Conservation (phyloP, 1,140 invertebrate species). For the Wasmannia auropunctata region DNA sequence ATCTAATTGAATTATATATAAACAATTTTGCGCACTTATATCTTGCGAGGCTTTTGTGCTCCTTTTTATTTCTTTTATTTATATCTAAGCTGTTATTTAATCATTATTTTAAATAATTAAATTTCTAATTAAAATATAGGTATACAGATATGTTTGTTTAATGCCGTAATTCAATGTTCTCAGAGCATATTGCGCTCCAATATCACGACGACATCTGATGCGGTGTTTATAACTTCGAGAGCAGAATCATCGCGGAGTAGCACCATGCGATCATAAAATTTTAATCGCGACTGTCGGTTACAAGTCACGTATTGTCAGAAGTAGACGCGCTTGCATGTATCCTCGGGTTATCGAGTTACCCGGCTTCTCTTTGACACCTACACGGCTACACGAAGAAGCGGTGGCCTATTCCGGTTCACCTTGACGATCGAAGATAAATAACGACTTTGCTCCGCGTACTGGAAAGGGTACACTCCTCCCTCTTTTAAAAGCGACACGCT, state of each 20-base stretch:
- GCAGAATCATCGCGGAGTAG: neutral
- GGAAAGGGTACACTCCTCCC: conserved; percentile 70
- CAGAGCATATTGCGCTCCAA: neutral
- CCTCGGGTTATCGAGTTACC: conserved; percentile 63
- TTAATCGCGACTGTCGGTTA: conserved; percentile 27
- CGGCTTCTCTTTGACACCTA: conserved; percentile 75
- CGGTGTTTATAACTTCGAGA: neutral
- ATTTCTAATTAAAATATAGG: neutral
- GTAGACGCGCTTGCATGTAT: conserved; percentile 3
- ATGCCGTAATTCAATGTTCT: neutral
- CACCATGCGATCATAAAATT: conserved; percentile 39
- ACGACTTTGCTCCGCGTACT: conserved; percentile 35
- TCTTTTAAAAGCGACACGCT: conserved; percentile 73
- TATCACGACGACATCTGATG: neutral
- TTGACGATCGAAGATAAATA: conserved; percentile 76
- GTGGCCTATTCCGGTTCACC: conserved; percentile 80
- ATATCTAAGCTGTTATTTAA: too few species aligned
- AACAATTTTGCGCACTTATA: too few species aligned
- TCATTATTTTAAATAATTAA: too few species aligned
- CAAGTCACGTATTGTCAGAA: conserved; percentile 46
- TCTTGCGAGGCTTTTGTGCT: too few species aligned
- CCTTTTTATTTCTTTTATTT: too few species aligned
- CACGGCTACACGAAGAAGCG: conserved; percentile 74
- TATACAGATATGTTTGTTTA: conserved; percentile 20
- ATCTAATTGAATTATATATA: too few species aligned